Evolutionary conservation across 2,888 invertebrate species (phyloP).

Genomic region (Drosophila mimetica): DNA sequence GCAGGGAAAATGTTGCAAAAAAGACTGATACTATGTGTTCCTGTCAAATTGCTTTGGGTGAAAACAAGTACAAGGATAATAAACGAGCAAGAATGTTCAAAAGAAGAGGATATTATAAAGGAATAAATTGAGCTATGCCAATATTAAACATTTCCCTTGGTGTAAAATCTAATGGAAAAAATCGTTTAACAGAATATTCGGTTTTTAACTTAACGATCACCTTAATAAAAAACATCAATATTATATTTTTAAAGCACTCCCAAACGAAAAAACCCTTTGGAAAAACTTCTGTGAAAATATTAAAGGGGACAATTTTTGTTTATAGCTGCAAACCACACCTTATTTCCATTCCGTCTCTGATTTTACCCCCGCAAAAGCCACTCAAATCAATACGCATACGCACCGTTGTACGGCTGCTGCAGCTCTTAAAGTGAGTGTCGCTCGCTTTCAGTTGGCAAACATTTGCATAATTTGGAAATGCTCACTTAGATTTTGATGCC

Average conservation of each 20-base stretch:
- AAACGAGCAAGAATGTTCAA: not conserved
- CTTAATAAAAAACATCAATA: not conserved
- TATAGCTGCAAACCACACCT: not conserved
- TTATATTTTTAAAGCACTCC: not conserved
- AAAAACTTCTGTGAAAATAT: not conserved
- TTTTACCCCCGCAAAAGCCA: conserved; percentile 7
- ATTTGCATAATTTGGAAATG: conserved; percentile 75
- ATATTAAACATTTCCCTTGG: no score
- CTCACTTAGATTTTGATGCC: conserved; percentile 60
- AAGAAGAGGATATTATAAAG: no score
- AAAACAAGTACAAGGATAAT: not conserved
- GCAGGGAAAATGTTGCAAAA: not conserved
- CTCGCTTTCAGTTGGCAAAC: conserved; percentile 45
- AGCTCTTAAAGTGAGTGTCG: conserved; percentile 4
- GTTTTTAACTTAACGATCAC: not conserved
- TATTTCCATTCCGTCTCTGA: not conserved
- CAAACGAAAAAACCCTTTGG: rapidly evolving
- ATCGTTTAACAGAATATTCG: no score
- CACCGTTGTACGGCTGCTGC: conserved; percentile 50
- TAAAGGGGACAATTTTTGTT: no score
- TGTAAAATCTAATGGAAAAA: no score
- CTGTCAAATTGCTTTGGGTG: conserved; percentile 13
- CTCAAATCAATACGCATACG: conserved; percentile 67
- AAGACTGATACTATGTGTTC: not conserved
- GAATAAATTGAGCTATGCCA: not conserved